Conservation (phyloP, 2,797 vertebrate species). For the Liparis tanakae region DNA sequence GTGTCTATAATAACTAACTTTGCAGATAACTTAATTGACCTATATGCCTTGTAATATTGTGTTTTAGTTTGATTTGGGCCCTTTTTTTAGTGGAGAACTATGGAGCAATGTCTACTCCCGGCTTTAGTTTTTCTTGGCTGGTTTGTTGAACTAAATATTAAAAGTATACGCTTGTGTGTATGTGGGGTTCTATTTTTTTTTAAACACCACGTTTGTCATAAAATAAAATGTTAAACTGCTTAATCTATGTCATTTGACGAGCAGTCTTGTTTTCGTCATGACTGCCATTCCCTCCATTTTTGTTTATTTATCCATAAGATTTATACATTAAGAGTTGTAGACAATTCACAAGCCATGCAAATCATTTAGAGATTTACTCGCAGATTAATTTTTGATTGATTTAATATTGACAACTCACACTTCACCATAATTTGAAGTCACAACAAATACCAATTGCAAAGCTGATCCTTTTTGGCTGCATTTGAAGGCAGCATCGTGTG, state of each 20-base stretch:
- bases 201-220: background rate
- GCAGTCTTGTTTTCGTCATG: background rate
- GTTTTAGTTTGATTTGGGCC: background rate
- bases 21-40: background rate
- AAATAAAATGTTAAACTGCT: background rate
- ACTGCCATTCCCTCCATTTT: fast-evolving
- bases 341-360: background rate
- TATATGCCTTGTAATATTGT: background rate
- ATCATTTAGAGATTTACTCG: background rate
- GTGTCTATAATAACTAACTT: background rate
- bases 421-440: background rate
- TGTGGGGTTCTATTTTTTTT: background rate
- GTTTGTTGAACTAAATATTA: too few relatives aligned
- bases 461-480: background rate
- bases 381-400: background rate
- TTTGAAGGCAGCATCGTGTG: constrained; percentile 41
- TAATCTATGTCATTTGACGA: fast-evolving
- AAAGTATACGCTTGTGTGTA: background rate
- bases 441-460: background rate
- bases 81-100: too few relatives aligned
- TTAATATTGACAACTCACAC: background rate
- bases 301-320: background rate
- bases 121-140: too few relatives aligned
- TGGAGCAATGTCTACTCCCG: too few relatives aligned
- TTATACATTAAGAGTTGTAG: background rate